Evolutionary conservation across 2,113 vertebrate species (phyloP).

Genomic region (Euleptes europaea): DNA sequence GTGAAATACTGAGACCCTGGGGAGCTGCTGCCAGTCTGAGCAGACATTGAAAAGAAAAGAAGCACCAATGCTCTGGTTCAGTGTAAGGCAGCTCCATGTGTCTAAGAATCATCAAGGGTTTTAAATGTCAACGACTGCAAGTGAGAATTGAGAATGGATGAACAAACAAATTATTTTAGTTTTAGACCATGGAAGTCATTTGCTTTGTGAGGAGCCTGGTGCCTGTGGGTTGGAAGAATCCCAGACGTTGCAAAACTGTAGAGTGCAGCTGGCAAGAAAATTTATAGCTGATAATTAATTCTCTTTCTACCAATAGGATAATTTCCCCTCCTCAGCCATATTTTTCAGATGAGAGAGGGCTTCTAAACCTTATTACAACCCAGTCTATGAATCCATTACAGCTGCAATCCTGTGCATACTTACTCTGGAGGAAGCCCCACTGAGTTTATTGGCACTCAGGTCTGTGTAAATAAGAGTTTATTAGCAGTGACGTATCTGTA

Average conservation of each 20-base stretch:
- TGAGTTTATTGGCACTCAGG: too few species aligned
- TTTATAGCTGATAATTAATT: neutral
- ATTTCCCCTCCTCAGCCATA: neutral
- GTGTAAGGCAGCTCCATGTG: too few species aligned
- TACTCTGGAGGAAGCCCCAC: neutral
- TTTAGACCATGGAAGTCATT: rapidly evolving
- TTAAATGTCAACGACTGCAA: neutral
- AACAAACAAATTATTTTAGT: neutral
- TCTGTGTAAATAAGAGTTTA: too few species aligned
- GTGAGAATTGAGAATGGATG: neutral
- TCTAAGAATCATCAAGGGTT: neutral
- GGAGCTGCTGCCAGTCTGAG: too few species aligned
- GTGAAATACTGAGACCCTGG: too few species aligned
- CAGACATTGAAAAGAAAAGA: too few species aligned
- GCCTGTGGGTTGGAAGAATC: rapidly evolving
- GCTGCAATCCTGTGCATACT: neutral
- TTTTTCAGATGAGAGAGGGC: neutral
- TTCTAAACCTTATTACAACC: too few species aligned
- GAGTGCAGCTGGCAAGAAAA: neutral
- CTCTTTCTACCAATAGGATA: neutral
- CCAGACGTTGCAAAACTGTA: neutral
- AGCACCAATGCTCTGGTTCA: too few species aligned
- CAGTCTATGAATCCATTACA: too few species aligned
- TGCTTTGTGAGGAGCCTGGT: conserved; percentile 8
- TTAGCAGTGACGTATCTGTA: neutral